A percentile compares a stretch with the other conserved stretches of the same genome.
These are phyloP conservation scores for Bellardia pandia DNA, from an alignment of 2,888 invertebrate genomes.

Conservation along the genomic window DNA sequence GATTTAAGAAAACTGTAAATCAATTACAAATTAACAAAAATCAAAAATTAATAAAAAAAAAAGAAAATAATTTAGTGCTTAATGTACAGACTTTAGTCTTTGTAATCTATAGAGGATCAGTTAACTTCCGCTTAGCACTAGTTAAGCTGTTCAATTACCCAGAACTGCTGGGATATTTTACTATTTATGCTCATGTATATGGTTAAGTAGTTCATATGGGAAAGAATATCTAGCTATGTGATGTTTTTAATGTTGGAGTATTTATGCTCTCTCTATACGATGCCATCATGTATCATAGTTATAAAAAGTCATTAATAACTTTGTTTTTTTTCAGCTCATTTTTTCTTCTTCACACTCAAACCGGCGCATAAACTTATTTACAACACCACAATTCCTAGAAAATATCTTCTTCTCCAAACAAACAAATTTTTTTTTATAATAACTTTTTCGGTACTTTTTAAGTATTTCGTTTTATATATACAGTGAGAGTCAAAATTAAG, in stretches of 20 bases:
- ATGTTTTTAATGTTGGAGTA: conserved; percentile 4
- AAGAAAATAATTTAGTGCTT: no score
- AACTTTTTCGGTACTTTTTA: conserved; percentile 44
- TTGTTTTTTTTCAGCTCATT: conserved; percentile 21
- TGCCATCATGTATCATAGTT: conserved; percentile 63
- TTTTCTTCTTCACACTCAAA: conserved; percentile 4
- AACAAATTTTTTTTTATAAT: background rate
- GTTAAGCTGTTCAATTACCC: no score
- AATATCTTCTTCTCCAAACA: conserved; percentile 34
- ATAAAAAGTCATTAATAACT: conserved; percentile 65
- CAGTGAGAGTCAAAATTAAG: no score
- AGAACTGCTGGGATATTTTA: background rate
- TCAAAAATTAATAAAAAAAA: no score
- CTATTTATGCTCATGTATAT: background rate
- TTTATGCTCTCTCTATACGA: conserved; percentile 9
- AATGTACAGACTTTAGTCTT: no score
- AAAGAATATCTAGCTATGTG: background rate
- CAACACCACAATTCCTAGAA: conserved; percentile 43
- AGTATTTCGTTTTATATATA: conserved; percentile 5
- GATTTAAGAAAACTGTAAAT: no score
- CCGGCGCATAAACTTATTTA: background rate
- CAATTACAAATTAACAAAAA: no score
- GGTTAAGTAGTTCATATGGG: conserved; percentile 21
- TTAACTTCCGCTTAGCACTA: no score
- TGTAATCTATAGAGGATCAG: no score